Conservation (phyloP, 2,888 invertebrate species). For the Callinectes sapidus region DNA sequence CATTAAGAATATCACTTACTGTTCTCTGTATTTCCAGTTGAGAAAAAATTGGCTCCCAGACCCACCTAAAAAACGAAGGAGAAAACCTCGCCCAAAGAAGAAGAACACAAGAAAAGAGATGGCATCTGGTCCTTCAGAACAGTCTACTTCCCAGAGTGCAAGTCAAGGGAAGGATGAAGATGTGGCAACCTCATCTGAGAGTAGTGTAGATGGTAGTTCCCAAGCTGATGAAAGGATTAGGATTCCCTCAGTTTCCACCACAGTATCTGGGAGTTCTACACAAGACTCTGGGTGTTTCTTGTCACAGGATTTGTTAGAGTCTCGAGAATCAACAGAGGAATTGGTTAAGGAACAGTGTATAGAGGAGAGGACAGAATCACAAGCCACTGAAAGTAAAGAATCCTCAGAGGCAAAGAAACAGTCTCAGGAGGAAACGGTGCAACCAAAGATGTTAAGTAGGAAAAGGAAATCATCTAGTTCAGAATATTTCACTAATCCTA, state of each 20-base stretch:
- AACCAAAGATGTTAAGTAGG: constrained; percentile 17
- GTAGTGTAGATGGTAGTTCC: neutral
- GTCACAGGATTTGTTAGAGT: constrained; percentile 50
- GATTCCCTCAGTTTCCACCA: constrained; percentile 27
- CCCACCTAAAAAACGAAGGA: constrained; percentile 58
- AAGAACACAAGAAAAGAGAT: constrained; percentile 21
- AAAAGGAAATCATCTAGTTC: constrained; percentile 31
- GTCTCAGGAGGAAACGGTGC: neutral
- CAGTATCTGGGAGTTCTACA: constrained; percentile 21
- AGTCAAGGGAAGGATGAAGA: neutral
- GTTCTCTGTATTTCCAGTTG: constrained; percentile 46
- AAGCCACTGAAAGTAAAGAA: neutral
- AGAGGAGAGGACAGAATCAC: neutral
- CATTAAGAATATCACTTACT: neutral
- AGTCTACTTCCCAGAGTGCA: neutral
- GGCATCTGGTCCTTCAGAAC: constrained; percentile 36
- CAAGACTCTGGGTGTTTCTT: constrained; percentile 54
- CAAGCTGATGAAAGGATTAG: neutral
- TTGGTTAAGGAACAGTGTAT: neutral
- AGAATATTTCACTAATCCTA: neutral
- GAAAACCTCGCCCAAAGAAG: constrained; percentile 66
- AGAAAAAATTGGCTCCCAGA: constrained; percentile 66
- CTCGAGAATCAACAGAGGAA: neutral
- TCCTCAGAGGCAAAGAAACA: neutral
- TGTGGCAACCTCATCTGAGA: neutral